Base-by-base conservation (phyloP, 2,888 invertebrate species). In the Serrognathus titanus region DNA sequence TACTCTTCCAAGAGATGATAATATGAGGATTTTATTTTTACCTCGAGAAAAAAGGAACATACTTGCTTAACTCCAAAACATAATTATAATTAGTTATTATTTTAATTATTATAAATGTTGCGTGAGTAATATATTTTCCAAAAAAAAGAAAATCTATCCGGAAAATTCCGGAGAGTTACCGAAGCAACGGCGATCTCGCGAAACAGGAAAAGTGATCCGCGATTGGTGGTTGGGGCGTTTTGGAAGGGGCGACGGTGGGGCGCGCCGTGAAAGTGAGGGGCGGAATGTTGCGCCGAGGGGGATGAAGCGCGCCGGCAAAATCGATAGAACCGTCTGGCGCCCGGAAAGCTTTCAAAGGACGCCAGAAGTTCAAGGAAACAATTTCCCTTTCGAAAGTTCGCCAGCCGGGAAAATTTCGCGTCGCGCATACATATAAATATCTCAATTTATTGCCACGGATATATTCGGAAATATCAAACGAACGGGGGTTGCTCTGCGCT, bases 301-400 rank as follows among this genome's bases (percentile, higher is more conserved):
- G 38, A 40, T 48, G 49, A 59, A 59, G 60, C 58, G 54, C 57
- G 59, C 52, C 54, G 54, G 59, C 61, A 63, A 64, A 66, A 66
- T 66, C 68, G 64, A 66, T 66, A 63, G 39, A 51, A 57, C 51
- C 61, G 68, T 66, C 66, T 65, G 66, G 67, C 63, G 62, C 64
- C 62, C 60, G 63, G 63, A 63, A 64, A 61, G 58, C 64, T 49
- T 53, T 38, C 52, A 36, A 49, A 57, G 57, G 57, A 52, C 57
- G 53, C 53, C 53, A 41, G 53, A 53, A 57, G 57, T 57, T 57
- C 57, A 54, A 58, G 58, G 53, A 54, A 45, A 54, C 58, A 41
- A 36, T 54, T 58, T 58, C 58, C 36, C 58, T 58, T 50, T 53
- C 51, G 50, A 43, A 43, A 43, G 43, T 13, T 43, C 16, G 20